Conservation (phyloP, 2,888 invertebrate genomes). For the Agrilus cyanescens region DNA sequence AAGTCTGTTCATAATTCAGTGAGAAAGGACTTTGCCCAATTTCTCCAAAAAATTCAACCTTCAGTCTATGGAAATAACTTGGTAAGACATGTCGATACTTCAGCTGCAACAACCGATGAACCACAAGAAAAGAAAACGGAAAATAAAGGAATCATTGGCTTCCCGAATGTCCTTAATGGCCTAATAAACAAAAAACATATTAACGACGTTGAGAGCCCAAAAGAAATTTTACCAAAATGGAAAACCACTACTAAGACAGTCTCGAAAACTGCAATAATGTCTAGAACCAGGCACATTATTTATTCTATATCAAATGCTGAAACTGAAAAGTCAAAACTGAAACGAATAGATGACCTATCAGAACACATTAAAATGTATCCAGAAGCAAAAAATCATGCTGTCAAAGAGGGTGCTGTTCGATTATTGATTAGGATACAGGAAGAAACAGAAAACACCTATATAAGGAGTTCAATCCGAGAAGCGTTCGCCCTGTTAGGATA, state of each 20-base stretch:
- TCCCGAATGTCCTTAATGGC: constrained; percentile 35
- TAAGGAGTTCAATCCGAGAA: constrained; percentile 32
- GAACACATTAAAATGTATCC: constrained; percentile 63
- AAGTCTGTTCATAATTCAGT: constrained; percentile 35
- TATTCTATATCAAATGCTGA: constrained; percentile 48
- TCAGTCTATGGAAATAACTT: constrained; percentile 28
- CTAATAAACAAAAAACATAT: constrained; percentile 32
- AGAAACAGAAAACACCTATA: constrained; percentile 30
- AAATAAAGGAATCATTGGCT: constrained; percentile 18
- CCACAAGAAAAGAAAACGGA: constrained; percentile 11
- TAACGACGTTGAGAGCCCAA: constrained; percentile 22
- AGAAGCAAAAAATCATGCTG: constrained; percentile 58
- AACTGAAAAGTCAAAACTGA: constrained; percentile 43
- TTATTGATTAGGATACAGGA: constrained; percentile 46
- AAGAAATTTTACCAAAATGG: constrained; percentile 37
- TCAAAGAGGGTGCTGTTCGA: constrained; percentile 63
- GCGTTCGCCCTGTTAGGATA: constrained; percentile 63
- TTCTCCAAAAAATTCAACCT: constrained; percentile 38
- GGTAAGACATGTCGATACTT: constrained; percentile 23
- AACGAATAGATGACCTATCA: constrained; percentile 57
- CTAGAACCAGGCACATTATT: constrained; percentile 55
- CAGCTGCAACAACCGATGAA: constrained; percentile 1
- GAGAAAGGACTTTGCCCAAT: constrained; percentile 40
- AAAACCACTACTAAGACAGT: constrained; percentile 28
- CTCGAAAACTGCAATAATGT: constrained; percentile 42